Conservation (phyloP, 2,888 invertebrate species). For the Dorcus hopei region DNA sequence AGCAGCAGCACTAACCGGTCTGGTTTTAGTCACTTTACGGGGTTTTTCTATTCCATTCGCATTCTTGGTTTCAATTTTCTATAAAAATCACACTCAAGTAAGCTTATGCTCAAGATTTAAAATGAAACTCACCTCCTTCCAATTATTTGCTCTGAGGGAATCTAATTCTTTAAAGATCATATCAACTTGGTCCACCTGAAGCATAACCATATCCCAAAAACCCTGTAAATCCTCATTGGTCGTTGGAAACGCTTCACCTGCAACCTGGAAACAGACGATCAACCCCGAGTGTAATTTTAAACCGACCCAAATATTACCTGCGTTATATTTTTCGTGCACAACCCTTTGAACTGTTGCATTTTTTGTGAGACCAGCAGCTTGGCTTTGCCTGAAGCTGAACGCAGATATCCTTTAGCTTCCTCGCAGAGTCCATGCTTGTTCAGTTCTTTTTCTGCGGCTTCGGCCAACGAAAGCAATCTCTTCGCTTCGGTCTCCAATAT, state of each 20-base stretch:
- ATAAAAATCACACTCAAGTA: background rate
- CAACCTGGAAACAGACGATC: constrained; percentile 51
- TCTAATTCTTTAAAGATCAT: constrained; percentile 71
- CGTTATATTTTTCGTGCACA: constrained; percentile 47
- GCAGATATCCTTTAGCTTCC: constrained; percentile 77
- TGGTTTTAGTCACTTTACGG: constrained; percentile 26
- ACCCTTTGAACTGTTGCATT: constrained; percentile 91
- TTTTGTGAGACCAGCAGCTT: constrained; percentile 85
- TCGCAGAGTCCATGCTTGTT: constrained; percentile 61
- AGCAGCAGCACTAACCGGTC: constrained; percentile 48
- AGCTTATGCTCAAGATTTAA: background rate
- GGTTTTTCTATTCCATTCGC: constrained; percentile 15
- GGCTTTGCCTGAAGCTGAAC: constrained; percentile 89
- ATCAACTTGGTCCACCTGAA: constrained; percentile 86
- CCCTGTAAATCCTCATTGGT: constrained; percentile 88
- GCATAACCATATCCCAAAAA: constrained; percentile 96
- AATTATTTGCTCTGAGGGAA: constrained; percentile 60
- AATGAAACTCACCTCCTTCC: constrained; percentile 57
- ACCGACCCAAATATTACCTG: constrained; percentile 32
- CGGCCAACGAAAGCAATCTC: constrained; percentile 65
- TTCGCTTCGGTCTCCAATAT: constrained; percentile 71
- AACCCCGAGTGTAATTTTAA: background rate
- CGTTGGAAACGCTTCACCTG: constrained; percentile 82
- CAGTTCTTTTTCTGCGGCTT: constrained; percentile 66
- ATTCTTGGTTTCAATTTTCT: background rate